Conservation (phyloP, 2,888 invertebrate species). For the Plagodis pulveraria region DNA sequence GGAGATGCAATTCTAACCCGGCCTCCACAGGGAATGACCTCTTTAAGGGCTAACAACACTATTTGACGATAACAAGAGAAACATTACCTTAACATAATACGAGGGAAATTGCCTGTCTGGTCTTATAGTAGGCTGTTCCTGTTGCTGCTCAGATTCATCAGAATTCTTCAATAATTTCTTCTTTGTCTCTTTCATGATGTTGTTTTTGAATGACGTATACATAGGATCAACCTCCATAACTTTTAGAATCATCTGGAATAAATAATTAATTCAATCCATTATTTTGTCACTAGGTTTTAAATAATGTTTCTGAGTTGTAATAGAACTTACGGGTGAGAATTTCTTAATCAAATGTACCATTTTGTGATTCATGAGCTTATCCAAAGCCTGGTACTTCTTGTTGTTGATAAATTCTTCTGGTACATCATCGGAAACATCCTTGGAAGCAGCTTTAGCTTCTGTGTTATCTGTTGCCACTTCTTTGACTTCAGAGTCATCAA, state of each 20-base stretch:
- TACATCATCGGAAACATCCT: constrained; percentile 10
- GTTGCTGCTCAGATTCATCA: neutral
- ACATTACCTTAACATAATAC: constrained; percentile 54
- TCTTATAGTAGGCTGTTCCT: neutral
- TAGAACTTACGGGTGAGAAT: constrained; percentile 53
- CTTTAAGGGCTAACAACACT: no score
- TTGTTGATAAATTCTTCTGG: constrained; percentile 5
- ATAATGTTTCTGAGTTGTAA: neutral
- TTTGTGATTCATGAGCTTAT: constrained; percentile 30
- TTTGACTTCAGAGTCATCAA: neutral
- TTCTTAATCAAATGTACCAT: constrained; percentile 52
- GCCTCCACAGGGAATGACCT: no score
- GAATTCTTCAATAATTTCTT: constrained; percentile 11
- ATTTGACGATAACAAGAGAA: no score
- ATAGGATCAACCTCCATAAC: constrained; percentile 36
- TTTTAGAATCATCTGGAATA: constrained; percentile 42
- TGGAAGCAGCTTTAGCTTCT: neutral
- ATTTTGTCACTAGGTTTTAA: neutral
- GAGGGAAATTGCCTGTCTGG: constrained; percentile 19
- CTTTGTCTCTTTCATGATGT: constrained; percentile 21
- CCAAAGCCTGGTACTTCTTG: constrained; percentile 17
- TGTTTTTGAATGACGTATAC: constrained; percentile 27
- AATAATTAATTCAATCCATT: neutral
- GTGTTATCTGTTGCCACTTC: constrained; percentile 1
- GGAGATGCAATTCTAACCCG: no score